phyloP scores from a whole-genome alignment of 2,888 invertebrate species.

The Amphiduros pacificus region DNA sequence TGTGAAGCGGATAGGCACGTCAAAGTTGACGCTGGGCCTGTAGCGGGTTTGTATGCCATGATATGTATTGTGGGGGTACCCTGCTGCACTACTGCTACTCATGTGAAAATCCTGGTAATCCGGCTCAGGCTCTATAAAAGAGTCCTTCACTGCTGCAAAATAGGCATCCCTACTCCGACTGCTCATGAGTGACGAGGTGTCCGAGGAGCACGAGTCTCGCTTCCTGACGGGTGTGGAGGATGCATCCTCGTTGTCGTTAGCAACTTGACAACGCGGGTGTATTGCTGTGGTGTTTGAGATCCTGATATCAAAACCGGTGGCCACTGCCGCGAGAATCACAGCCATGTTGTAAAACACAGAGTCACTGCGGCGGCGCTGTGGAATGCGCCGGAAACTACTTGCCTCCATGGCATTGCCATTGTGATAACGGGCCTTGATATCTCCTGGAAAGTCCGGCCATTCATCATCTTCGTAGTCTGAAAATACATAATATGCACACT shows the following conservation, averaged over 20 bases:
- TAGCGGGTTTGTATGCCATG: slow-evolving; percentile 75
- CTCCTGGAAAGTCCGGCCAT: slow-evolving; percentile 53
- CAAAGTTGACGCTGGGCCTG: slow-evolving; percentile 50
- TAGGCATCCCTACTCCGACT: slow-evolving; percentile 47
- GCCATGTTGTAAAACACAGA: slow-evolving; percentile 82
- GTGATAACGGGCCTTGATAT: slow-evolving; percentile 65
- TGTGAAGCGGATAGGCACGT: slow-evolving; percentile 47
- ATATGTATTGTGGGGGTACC: slow-evolving; percentile 77
- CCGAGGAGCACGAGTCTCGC: not conserved
- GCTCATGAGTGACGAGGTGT: not conserved
- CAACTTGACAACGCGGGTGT: slow-evolving; percentile 42
- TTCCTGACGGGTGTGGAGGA: not conserved
- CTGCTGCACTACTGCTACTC: slow-evolving; percentile 12
- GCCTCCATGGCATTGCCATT: slow-evolving; percentile 63
- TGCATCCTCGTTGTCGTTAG: slow-evolving; percentile 28
- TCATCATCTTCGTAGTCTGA: slow-evolving; percentile 57
- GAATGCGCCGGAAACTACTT: slow-evolving; percentile 25
- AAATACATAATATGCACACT: slow-evolving; percentile 25
- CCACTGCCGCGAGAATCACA: slow-evolving; percentile 83
- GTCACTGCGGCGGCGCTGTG: slow-evolving; percentile 63
- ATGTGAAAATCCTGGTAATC: slow-evolving; percentile 40
- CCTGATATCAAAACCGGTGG: slow-evolving; percentile 88
- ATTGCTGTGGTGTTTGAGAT: slow-evolving; percentile 69
- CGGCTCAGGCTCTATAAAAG: slow-evolving; percentile 49
- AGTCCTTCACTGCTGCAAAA: slow-evolving; percentile 52